Base-by-base conservation (phyloP, 2,888 invertebrate species). In the Pollenia labialis region DNA sequence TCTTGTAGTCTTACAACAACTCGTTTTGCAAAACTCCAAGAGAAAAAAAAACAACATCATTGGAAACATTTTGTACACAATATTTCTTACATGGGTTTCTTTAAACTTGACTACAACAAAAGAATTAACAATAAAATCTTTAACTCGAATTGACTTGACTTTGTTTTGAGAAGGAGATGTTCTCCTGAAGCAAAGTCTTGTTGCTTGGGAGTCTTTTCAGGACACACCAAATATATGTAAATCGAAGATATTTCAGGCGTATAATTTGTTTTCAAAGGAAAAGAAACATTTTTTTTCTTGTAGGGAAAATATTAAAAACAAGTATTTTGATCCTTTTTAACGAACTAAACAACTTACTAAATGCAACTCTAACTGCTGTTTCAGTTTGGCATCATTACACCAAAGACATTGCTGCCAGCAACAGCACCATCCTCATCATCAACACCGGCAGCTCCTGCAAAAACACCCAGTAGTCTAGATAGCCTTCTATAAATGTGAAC, bases 1-100 rank as follows among this genome's bases (percentile, higher is more conserved):
- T 42, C 42, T 54, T 80, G 62, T 71, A 62, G 23, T 46, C 69
- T 18, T 11, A 75, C 75, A 56, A 48, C 23, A 69, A 69, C 68
- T 58, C 40, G n/a, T 69, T 58, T 50, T 23, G 23, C 32, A 48
- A 4, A 64, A 50, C 18, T 58, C 42, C 66, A 64, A 48, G 54
- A 23, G 50, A 14, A 64, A 48, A 75, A 50, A 68, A 71, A 62
- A 52, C 71, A 80, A 72, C 71, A 79, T 68, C 64, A 72, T 79
- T 84, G 77, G 77, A 80, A 79, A 79, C 84, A 85, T 80, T 85
- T 74, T 84, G 82, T 79, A 71, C 74, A 82, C 82, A 85, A 72
- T 85, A 77, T 77, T 84, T 44, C 72, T 79, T 74, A 84, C 84
- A 79, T 60, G 72, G 72, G 8, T 66, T 74, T 60, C 48, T 52